These are phyloP conservation scores for Thysanoteuthis rhombus DNA, from an alignment of 2,888 invertebrate genomes.

Conservation along the genomic window DNA sequence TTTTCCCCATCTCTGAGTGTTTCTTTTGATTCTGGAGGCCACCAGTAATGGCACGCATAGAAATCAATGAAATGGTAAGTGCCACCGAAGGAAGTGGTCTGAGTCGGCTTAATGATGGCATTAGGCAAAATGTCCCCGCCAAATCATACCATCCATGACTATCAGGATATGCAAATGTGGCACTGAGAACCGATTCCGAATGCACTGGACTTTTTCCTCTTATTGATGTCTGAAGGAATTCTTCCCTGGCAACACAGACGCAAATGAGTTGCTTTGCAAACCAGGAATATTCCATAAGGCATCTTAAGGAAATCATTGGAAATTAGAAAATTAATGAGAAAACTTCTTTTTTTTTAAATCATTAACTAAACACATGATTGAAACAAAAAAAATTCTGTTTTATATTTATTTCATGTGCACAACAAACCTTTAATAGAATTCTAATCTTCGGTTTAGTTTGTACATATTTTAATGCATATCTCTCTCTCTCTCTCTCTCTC, in stretches of 20 bases:
- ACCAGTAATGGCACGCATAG: background rate
- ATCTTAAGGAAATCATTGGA: too few species aligned
- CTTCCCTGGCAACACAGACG: background rate
- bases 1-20: background rate
- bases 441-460: too few species aligned
- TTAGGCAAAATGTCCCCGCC: background rate
- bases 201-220: background rate
- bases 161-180: constrained; percentile 12
- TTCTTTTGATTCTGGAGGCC: background rate
- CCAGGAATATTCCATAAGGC: background rate
- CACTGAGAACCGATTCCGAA: background rate
- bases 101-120: constrained; percentile 12
- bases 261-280: background rate
- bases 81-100: background rate
- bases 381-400: too few species aligned
- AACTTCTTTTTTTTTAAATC: too few species aligned
- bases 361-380: too few species aligned
- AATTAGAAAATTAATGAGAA: too few species aligned
- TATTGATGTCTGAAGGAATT: background rate
- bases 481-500: too few species aligned
- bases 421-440: too few species aligned
- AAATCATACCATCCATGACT: background rate
- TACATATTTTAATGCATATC: too few species aligned
- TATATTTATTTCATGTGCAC: too few species aligned
- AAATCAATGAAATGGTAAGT: background rate